Evolutionary conservation across 2,797 vertebrate genomes (phyloP).

Genomic region (Labroides dimidiatus): DNA sequence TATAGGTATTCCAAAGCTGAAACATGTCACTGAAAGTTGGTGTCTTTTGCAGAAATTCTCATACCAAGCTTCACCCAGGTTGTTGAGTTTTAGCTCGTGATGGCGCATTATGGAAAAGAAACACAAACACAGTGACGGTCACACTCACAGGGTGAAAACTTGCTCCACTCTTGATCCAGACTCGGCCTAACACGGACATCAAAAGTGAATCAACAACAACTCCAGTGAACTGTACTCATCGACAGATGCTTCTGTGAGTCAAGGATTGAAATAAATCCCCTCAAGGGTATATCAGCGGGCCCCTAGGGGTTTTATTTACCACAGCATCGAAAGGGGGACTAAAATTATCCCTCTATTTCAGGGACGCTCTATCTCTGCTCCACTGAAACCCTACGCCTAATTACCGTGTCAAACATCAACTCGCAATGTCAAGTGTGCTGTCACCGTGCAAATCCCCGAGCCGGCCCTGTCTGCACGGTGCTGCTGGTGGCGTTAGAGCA

Average conservation of each 20-base stretch:
- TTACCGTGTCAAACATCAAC: conserved; percentile 76
- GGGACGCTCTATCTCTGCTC: conserved; percentile 52
- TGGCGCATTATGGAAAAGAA: neutral
- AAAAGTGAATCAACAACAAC: conserved; percentile 30
- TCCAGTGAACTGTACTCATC: conserved; percentile 6
- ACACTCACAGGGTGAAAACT: neutral
- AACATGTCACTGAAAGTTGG: neutral
- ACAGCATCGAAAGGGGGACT: conserved; percentile 63
- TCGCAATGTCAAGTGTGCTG: conserved; percentile 68
- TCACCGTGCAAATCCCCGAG: conserved; percentile 36
- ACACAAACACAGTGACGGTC: neutral
- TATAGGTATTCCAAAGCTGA: too few relatives aligned
- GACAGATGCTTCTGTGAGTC: conserved; percentile 26
- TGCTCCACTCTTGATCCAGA: neutral
- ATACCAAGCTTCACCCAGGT: neutral
- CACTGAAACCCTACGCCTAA: conserved; percentile 77
- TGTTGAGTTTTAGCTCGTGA: too few relatives aligned
- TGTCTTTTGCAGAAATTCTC: neutral
- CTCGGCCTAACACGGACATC: conserved; percentile 5
- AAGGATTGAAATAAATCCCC: conserved; percentile 58
- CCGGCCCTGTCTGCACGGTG: conserved; percentile 20
- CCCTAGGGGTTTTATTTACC: conserved; percentile 71
- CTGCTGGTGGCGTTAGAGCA: neutral
- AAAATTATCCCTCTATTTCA: conserved; percentile 79
- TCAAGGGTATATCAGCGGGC: conserved; percentile 45